phyloP scores from a whole-genome alignment of 2,797 vertebrate genomes.

The Siniperca obscura region DNA sequence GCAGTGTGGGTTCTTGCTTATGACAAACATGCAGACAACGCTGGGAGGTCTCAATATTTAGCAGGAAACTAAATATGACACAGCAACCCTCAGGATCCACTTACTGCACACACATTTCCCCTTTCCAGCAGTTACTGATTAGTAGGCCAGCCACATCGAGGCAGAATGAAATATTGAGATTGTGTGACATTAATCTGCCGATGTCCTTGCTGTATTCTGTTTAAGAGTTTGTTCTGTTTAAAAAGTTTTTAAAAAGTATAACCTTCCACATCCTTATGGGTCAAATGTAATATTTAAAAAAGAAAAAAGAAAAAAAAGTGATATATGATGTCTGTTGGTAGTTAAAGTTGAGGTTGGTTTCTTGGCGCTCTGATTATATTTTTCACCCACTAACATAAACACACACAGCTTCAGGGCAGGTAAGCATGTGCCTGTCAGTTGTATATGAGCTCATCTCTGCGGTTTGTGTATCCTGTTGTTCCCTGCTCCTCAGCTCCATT shows the following conservation, averaged over 20 bases:
- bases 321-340: neutral
- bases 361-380: neutral
- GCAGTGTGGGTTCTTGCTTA: slow-evolving; percentile 23
- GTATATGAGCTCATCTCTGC: slow-evolving; percentile 34
- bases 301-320: neutral
- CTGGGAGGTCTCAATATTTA: slow-evolving; percentile 11
- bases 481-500: slow-evolving; percentile 35
- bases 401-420: slow-evolving; percentile 30
- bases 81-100: neutral
- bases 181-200: slow-evolving; percentile 23
- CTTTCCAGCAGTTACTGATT: slow-evolving; percentile 14
- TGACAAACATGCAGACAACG: neutral
- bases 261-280: neutral
- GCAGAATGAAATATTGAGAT: slow-evolving; percentile 15
- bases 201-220: slow-evolving; percentile 26
- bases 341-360: neutral
- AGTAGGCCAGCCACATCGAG: neutral
- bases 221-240: slow-evolving; percentile 4
- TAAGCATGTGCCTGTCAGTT: slow-evolving; percentile 57
- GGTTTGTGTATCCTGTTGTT: slow-evolving; percentile 35
- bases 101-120: slow-evolving; percentile 9
- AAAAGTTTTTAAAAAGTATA: neutral
- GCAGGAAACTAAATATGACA: slow-evolving; percentile 31
- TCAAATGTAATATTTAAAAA: neutral
- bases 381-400: slow-evolving; percentile 24